These are phyloP conservation scores for Chloroceryle inda DNA, from an alignment of 2,797 vertebrate genomes.

Conservation along the genomic window DNA sequence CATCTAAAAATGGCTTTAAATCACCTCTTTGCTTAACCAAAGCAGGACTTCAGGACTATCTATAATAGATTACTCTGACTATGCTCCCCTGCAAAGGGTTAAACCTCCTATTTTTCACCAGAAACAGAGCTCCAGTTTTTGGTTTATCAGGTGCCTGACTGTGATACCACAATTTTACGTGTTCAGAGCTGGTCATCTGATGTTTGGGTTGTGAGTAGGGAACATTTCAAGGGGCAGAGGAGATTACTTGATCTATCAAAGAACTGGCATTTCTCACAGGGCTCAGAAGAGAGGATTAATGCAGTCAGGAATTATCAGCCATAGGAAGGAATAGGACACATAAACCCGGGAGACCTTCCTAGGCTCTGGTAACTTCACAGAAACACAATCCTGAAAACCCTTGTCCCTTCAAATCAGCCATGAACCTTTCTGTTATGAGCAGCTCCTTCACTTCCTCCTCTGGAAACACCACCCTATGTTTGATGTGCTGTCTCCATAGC, in stretches of 20 bases:
- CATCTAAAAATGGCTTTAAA: neutral
- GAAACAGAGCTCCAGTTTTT: neutral
- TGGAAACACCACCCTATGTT: neutral
- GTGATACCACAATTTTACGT: neutral
- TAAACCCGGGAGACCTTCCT: neutral
- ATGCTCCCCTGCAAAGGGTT: neutral
- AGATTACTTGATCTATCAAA: neutral
- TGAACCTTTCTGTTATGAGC: neutral
- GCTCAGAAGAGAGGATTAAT: neutral
- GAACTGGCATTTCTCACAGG: neutral
- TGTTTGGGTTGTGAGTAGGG: neutral
- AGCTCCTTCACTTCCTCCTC: neutral
- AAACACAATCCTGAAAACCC: neutral
- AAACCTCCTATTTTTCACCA: neutral
- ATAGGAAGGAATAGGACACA: neutral
- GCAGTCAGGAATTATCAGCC: neutral
- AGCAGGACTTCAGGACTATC: neutral
- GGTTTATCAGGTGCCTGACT: neutral
- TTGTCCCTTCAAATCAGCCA: constrained; percentile 4
- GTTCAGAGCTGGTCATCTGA: neutral
- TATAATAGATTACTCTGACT: neutral
- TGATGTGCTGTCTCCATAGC: constrained; percentile 51
- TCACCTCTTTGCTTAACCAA: neutral
- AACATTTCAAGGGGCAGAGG: neutral
- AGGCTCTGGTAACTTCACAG: neutral